These are phyloP conservation scores for Cylloceria caligata DNA, from an alignment of 2,888 invertebrate genomes.

Conservation along the genomic window DNA sequence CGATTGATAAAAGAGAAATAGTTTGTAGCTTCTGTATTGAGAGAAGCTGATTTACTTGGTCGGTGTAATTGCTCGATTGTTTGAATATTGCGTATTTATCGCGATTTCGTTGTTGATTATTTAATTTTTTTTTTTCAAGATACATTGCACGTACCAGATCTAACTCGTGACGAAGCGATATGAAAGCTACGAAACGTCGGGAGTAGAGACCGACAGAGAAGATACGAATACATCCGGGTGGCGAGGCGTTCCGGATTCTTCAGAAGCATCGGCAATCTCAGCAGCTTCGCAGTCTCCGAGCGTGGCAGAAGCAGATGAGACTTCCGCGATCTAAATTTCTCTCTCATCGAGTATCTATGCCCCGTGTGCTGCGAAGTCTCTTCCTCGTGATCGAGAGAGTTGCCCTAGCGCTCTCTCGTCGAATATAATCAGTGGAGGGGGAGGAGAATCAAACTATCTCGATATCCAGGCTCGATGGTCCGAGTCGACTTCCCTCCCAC, in stretches of 20 bases:
- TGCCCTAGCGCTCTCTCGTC: constrained; percentile 60
- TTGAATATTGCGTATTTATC: constrained; percentile 34
- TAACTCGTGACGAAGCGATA: constrained; percentile 9
- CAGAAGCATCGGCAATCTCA: constrained; percentile 25
- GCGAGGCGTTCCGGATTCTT: constrained; percentile 27
- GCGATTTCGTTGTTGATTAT: constrained; percentile 10
- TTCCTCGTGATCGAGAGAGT: constrained; percentile 72
- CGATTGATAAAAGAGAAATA: constrained; percentile 14
- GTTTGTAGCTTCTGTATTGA: constrained; percentile 25
- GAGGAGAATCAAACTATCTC: constrained; percentile 76
- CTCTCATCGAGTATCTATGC: constrained; percentile 24
- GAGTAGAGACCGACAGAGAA: background rate
- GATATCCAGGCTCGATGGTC: constrained; percentile 72
- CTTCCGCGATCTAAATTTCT: constrained; percentile 48
- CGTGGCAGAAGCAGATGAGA: constrained; percentile 17
- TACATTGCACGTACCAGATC: background rate
- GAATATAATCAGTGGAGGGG: constrained; percentile 32
- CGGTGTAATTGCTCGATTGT: constrained; percentile 56
- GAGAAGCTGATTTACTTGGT: constrained; percentile 39
- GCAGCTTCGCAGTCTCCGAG: constrained; percentile 8
- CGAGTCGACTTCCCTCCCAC: constrained; percentile 44
- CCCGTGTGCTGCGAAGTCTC: background rate
- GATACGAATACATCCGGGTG: constrained; percentile 29
- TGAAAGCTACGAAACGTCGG: background rate
- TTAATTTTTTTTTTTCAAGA: background rate